Evolutionary conservation across 2,888 invertebrate species (phyloP), one percentile per base, ranked within the genome.

Genomic region (Acleris sparsana): DNA sequence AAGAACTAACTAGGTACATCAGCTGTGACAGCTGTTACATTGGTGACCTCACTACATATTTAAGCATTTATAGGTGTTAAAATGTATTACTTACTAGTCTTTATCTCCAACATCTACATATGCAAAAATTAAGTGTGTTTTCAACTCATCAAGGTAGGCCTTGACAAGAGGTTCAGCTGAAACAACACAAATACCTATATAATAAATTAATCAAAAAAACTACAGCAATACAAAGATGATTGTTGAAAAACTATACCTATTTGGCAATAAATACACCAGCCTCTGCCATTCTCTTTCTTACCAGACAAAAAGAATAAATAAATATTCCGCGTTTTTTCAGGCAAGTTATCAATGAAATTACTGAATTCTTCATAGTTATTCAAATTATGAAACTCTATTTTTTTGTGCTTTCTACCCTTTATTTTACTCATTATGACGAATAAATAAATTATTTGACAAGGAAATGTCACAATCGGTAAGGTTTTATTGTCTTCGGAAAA

Each of bases 51-150:
- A n/a, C n/a, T n/a, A n/a, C n/a, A n/a, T n/a, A n/a, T n/a, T 3
- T 22, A 16, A 2, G 16, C 13, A 44, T 44, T 13, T 5, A 6
- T 17, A n/a, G 6, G 46, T n/a, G 16, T 29, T 25, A 39, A 39
- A 13, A 4, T n/a, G 13, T 39, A 13, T 63, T 74, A 94, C 95
- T 95, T 93, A 97, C 97, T 93, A 95, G 43, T 93, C 80, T 70
- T 95, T 93, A 67, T 96, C 95, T 44, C 97, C 97, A 69, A 97
- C 97, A 88, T 95, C 95, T 5, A 97, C 96, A 80, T 95, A 94
- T 29, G 95, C 94, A 82, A 97, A 96, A 74, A 95, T 94, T 0
- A 94, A 88, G 71, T 94, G 93, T 59, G 93, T 94, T 5, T 95
- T 87, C 13, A 95, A 93, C 71, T 91, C 93, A 72, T 83, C 81